phyloP scores from a whole-genome alignment of 2,888 invertebrate species.

The Nebria brevicollis region DNA sequence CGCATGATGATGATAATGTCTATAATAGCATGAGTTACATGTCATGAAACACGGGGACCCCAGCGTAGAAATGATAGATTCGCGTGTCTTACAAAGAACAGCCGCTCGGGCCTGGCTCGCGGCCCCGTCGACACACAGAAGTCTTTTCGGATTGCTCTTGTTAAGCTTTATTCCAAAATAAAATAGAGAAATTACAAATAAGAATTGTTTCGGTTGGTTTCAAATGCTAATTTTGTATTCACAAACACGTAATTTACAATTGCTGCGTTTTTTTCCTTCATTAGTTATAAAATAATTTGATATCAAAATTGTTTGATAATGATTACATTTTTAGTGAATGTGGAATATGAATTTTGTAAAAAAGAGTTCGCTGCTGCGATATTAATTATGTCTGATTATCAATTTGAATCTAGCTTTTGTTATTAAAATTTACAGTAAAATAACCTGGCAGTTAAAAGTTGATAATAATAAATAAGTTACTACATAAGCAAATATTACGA shows the following conservation, averaged over 20 bases:
- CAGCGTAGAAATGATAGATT: conserved; percentile 37
- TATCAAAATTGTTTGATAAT: no score
- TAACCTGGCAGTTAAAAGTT: neutral
- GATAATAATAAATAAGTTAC: neutral
- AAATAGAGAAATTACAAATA: neutral
- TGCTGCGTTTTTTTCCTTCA: no score
- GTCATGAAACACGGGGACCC: conserved; percentile 18
- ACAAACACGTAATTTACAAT: no score
- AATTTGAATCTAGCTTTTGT: no score
- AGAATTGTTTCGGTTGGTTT: neutral
- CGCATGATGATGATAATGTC: conserved; percentile 34
- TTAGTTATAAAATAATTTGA: no score
- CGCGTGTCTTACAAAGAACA: conserved; percentile 38
- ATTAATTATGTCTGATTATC: no score
- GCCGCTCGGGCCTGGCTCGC: conserved; percentile 20
- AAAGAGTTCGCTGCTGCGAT: no score
- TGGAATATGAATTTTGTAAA: no score
- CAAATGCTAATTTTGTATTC: neutral
- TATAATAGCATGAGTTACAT: conserved; percentile 35
- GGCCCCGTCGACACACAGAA: conserved; percentile 2
- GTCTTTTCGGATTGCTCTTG: neutral
- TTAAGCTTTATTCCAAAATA: neutral
- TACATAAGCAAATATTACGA: neutral
- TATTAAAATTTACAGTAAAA: no score
- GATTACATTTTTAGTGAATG: no score